Evolutionary conservation across 2,797 vertebrate species (phyloP).

Genomic region (Antennarius maculatus): DNA sequence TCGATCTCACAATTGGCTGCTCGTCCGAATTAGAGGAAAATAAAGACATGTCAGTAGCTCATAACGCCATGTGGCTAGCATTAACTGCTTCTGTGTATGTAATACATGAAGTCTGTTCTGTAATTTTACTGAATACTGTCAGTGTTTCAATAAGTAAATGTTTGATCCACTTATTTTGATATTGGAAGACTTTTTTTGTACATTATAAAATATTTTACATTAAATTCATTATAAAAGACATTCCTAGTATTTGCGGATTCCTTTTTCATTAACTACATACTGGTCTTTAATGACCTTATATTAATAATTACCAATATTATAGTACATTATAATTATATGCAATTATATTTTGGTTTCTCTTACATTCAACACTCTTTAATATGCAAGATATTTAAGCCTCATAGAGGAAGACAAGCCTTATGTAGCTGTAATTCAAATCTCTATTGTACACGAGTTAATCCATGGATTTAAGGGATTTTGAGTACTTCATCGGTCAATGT

Average conservation of each 20-base stretch:
- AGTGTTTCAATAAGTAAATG: not conserved
- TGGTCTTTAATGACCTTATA: too few relatives aligned
- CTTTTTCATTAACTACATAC: not conserved
- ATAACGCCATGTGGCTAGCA: not conserved
- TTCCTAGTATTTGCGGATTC: too few relatives aligned
- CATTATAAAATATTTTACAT: too few relatives aligned
- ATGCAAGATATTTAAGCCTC: conserved; percentile 57
- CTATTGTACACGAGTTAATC: conserved; percentile 63
- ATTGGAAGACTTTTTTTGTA: not conserved
- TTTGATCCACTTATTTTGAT: not conserved
- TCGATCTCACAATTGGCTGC: conserved; percentile 18
- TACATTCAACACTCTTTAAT: not conserved
- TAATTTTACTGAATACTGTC: not conserved
- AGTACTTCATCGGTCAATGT: conserved; percentile 46
- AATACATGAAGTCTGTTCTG: not conserved
- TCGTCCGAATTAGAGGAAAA: conserved; percentile 12
- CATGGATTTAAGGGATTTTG: conserved; percentile 57
- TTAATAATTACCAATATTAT: too few relatives aligned
- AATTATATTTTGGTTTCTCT: not conserved
- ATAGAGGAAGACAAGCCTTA: conserved; percentile 54
- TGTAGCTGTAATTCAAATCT: conserved; percentile 49
- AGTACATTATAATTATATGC: too few relatives aligned
- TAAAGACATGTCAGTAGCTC: not conserved
- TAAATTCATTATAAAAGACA: too few relatives aligned
- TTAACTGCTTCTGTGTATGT: not conserved